Evolutionary conservation across 2,888 invertebrate species (phyloP), one percentile per base, ranked within the genome.

Genomic region (Ganaspis brasiliensis): DNA sequence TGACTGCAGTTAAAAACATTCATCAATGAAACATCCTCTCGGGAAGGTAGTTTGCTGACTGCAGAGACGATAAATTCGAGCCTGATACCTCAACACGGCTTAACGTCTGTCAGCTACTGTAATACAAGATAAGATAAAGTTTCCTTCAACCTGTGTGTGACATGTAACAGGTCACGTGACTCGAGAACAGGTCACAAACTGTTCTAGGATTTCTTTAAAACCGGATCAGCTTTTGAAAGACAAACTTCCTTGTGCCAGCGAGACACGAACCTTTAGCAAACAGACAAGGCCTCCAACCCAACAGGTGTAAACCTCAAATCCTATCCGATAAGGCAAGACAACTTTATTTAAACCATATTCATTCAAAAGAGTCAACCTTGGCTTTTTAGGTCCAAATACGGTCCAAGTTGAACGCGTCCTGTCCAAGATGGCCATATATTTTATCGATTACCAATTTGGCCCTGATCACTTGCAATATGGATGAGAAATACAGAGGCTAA

Each of bases 51-150:
- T 24, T 40, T 45, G n/a, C 1, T 6, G 6, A 31, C 21, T 45
- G n/a, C 1, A 9, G 6, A 31, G 31, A 31, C 6, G 2, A 6
- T 31, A 31, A 31, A 31, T 31, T 31, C 31, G 31, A 31, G n/a
- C n/a, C n/a, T n/a, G n/a, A 31, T 31, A 6, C 3, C 31, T 31
- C 31, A 31, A 31, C 31, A 31, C 31, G 3, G 6, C 31, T 31
- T 31, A 4, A 31, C 6, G 31, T 4, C 31, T 4, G 3, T 12
- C 1, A 40, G 40, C 40, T 9, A 40, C 40, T 37, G 63, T 37
- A 16, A 31, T 61, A 10, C 19, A 40, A 40, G 63, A 63, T 63
- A 12, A 63, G 63, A 67, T 67, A 67, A 26, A n/a, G 45, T 24
- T 45, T n/a, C 16, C 10, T 67, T 45, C n/a, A 21, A 26, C 24